Evolutionary conservation across 2,797 vertebrate species (phyloP), one percentile per base, ranked within the genome.

Genomic region (Brachyalestes nurse): DNA sequence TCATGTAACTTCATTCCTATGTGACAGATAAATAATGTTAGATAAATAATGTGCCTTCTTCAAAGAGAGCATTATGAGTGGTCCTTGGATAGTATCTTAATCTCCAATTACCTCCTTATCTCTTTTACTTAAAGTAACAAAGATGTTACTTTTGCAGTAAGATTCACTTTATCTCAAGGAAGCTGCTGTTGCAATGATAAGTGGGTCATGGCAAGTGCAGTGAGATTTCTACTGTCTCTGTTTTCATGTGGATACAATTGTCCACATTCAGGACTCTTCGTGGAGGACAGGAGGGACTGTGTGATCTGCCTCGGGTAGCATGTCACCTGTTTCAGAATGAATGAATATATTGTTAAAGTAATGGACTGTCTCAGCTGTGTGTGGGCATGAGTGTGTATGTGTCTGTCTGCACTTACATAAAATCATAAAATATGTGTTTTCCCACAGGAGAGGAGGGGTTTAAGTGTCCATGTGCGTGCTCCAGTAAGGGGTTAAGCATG

Each of bases 31-130:
- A 81, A 49, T 23, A 47, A 8, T 87, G 87, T 84, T 79, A 90
- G 60, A 91, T 86, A 85, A 14, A 75, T 62, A 55, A 28, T 72
- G 67, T 87, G n/a, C 40, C 7, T 28, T 62, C 25, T 77, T 21
- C 42, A 21, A 42, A 45, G 8, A 76, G 45, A 23, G 6, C 34
- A 38, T 62, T 6, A 45, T 23, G 61, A 69, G 23, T 75, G 14
- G 67, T 13, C 16, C 34, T 58, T 72, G 23, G 12, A 34, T 62
- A 65, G 51, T 4, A 14, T 79, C 40, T 19, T 23, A 8, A 17
- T 53, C 16, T 28, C 45, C 16, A 51, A 71, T 53, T 4, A 53
- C 49, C 19, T 55, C 21, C 9, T 66, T 25, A 57, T 45, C 21
- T 77, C 38, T 40, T 42, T 77, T 64, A 42, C 73, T 42, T 38